phyloP scores from a whole-genome alignment of 2,113 vertebrate species.

The Misgurnus anguillicaudatus region DNA sequence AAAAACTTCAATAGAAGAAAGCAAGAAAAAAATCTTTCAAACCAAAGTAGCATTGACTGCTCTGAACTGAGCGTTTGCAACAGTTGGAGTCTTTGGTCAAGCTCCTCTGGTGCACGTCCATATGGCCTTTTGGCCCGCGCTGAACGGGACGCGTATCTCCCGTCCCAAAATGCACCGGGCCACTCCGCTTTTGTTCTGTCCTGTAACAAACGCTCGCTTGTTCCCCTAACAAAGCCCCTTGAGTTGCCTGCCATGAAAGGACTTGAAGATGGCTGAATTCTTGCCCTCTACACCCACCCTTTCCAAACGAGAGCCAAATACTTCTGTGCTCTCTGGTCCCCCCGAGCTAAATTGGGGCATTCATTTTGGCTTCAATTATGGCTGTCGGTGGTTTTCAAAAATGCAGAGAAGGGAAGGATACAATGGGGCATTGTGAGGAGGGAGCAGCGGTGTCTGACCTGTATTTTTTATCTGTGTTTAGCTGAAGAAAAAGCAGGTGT shows the following conservation, averaged over 20 bases:
- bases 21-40: neutral
- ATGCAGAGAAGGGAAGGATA: constrained; percentile 23
- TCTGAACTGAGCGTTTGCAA: constrained; percentile 28
- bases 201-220: constrained; percentile 57
- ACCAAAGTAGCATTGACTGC: constrained; percentile 13
- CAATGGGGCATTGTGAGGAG: constrained; percentile 51
- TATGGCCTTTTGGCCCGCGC: constrained; percentile 45
- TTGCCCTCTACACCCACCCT: constrained; percentile 39
- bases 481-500: constrained; percentile 99
- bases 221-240: constrained; percentile 58
- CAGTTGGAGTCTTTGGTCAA: constrained; percentile 41
- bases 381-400: constrained; percentile 43
- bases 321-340: constrained; percentile 29
- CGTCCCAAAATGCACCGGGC: constrained; percentile 47
- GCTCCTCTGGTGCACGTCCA: constrained; percentile 45
- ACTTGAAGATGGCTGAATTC: constrained; percentile 47
- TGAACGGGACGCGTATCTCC: constrained; percentile 28
- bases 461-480: constrained; percentile 60
- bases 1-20: constrained; percentile 25
- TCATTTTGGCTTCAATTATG: constrained; percentile 50
- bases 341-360: constrained; percentile 52
- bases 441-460: constrained; percentile 15
- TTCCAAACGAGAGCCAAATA: constrained; percentile 50
- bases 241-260: constrained; percentile 58
- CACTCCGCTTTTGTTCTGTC: constrained; percentile 45